phyloP scores from a whole-genome alignment of 2,888 invertebrate genomes.

The Nomada goodeniana region DNA sequence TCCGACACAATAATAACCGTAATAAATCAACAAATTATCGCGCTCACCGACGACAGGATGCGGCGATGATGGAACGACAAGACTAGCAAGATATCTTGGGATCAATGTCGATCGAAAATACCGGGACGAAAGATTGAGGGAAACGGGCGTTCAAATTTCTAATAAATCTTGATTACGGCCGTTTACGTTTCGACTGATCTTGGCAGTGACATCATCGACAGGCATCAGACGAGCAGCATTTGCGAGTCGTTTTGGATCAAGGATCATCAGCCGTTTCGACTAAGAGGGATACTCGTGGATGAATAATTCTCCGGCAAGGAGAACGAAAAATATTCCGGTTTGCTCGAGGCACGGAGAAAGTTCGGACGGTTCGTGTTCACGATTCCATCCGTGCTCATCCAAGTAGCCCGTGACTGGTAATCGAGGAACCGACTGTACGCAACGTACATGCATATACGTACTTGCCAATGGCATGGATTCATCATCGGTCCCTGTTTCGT shows the following conservation, averaged over 20 bases:
- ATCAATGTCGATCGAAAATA: neutral
- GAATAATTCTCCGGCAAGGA: constrained; percentile 63
- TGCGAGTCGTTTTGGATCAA: neutral
- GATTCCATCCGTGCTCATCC: constrained; percentile 48
- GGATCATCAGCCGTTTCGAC: constrained; percentile 6
- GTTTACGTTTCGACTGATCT: constrained; percentile 37
- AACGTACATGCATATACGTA: neutral
- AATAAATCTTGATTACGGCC: constrained; percentile 23
- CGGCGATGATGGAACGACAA: neutral
- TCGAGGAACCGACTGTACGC: constrained; percentile 33
- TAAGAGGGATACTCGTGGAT: constrained; percentile 38
- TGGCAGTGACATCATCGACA: constrained; percentile 37
- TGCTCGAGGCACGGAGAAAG: constrained; percentile 74
- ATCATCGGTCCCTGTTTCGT: constrained; percentile 44
- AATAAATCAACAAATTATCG: constrained; percentile 34
- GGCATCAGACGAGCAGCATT: constrained; percentile 14
- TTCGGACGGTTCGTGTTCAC: constrained; percentile 39
- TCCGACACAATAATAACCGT: neutral
- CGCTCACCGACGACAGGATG: neutral
- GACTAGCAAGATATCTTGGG: neutral
- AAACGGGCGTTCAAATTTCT: constrained; percentile 39
- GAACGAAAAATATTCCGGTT: constrained; percentile 73
- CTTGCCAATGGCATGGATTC: constrained; percentile 26
- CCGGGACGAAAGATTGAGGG: neutral
- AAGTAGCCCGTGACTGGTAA: constrained; percentile 54